Conservation (phyloP, 2,888 invertebrate species). For the Leptinotarsa rubiginosa region DNA sequence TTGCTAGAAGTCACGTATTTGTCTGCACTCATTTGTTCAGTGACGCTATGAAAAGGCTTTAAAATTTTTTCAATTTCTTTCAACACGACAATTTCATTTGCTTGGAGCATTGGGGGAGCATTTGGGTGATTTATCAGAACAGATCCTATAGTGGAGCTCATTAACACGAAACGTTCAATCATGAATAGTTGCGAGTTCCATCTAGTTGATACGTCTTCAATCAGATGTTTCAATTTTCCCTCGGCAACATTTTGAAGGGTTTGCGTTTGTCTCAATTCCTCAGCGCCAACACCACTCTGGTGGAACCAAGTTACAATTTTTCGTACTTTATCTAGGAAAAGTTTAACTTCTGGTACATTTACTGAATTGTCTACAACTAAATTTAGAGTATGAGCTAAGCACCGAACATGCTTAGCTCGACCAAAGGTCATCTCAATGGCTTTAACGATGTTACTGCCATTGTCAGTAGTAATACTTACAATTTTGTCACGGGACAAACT, state of each 20-base stretch:
- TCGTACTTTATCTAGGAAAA: slow-evolving; percentile 25
- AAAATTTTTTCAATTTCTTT: slow-evolving; percentile 38
- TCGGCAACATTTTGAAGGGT: slow-evolving; percentile 5
- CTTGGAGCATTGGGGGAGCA: slow-evolving; percentile 55
- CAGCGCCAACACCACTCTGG: slow-evolving; percentile 40
- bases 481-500: slow-evolving; percentile 37
- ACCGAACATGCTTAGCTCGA: slow-evolving; percentile 21
- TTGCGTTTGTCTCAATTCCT: slow-evolving; percentile 39
- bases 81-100: slow-evolving; percentile 20
- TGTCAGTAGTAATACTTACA: slow-evolving; percentile 20
- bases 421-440: slow-evolving; percentile 14
- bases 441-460: slow-evolving; percentile 17
- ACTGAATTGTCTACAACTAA: slow-evolving; percentile 19
- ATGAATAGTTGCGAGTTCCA: slow-evolving; percentile 50
- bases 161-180: slow-evolving; percentile 46
- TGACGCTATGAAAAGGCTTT: slow-evolving; percentile 54
- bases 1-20: slow-evolving; percentile 54
- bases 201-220: slow-evolving; percentile 51
- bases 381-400: slow-evolving; percentile 18
- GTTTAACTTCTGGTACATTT: slow-evolving; percentile 38
- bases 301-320: slow-evolving; percentile 43
- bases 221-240: slow-evolving; percentile 39
- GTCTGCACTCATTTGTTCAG: slow-evolving; percentile 53
- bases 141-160: slow-evolving; percentile 46
- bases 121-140: slow-evolving; percentile 50